Evolutionary conservation across 1,140 invertebrate genomes (phyloP).

Genomic region (Formica selysi): DNA sequence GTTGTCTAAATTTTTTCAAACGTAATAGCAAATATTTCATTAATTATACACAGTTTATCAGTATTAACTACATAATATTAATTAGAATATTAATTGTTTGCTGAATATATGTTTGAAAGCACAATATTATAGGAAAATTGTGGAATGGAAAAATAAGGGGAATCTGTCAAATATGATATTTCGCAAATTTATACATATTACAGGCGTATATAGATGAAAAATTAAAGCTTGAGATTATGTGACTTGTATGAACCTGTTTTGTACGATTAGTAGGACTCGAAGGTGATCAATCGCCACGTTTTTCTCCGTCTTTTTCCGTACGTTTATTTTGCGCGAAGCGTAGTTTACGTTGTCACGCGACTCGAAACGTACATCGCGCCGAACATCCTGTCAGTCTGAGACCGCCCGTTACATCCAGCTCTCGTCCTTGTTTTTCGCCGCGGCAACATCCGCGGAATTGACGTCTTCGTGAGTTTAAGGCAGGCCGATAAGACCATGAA

Average conservation of each 20-base stretch:
- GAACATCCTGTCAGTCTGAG: conserved; percentile 32
- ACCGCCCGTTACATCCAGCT: conserved; percentile 21
- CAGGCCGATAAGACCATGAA: conserved; percentile 76
- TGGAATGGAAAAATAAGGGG: not conserved
- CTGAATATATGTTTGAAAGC: not conserved
- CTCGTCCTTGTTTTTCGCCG: conserved; percentile 53
- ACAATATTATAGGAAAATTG: conserved; percentile 7
- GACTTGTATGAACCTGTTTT: not conserved
- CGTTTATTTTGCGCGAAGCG: conserved; percentile 35
- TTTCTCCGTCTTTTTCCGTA: not conserved
- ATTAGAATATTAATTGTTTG: not conserved
- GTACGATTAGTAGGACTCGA: conserved; percentile 24
- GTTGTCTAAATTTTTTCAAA: not conserved
- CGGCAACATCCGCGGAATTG: conserved; percentile 71
- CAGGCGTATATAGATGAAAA: not conserved
- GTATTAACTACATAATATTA: not conserved
- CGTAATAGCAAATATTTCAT: not conserved
- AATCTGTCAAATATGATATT: not conserved
- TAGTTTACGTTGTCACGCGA: conserved; percentile 14
- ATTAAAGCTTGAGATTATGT: conserved; percentile 15
- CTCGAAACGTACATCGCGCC: conserved; percentile 33
- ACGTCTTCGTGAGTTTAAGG: conserved; percentile 74
- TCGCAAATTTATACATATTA: not conserved
- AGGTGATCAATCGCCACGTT: conserved; percentile 21
- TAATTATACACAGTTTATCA: not conserved